These are phyloP conservation scores for Lydus trimaculatus DNA, from an alignment of 2,888 invertebrate species.

Conservation along the genomic window DNA sequence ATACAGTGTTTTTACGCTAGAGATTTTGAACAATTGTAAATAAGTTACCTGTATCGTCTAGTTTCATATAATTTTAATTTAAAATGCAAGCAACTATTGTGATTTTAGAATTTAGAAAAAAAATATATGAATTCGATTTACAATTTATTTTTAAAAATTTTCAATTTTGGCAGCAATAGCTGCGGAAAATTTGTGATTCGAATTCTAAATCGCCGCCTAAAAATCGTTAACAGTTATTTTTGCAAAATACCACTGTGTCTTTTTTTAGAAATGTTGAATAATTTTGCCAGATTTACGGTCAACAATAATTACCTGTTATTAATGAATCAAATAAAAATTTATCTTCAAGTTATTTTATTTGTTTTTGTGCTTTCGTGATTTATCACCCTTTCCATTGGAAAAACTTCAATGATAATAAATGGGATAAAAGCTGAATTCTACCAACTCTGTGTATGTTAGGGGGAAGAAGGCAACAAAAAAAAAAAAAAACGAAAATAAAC, in stretches of 20 bases:
- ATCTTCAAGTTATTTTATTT: neutral
- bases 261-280: neutral
- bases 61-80: neutral
- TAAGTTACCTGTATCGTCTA: neutral
- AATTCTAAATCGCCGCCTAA: neutral
- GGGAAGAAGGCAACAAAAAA: neutral
- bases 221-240: neutral
- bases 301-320: neutral
- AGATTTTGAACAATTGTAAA: neutral
- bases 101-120: neutral
- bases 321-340: neutral
- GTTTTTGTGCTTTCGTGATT: neutral
- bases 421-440: neutral
- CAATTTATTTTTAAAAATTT: neutral
- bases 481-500: neutral
- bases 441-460: neutral
- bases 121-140: neutral
- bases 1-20: neutral
- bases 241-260: neutral
- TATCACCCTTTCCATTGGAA: neutral
- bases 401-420: slow-evolving; percentile 4
- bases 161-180: neutral
- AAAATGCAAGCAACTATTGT: neutral
- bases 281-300: neutral
- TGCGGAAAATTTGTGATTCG: neutral